These are phyloP conservation scores for Scaptomyza tumidula DNA, from an alignment of 2,888 invertebrate genomes.

Conservation along the genomic window DNA sequence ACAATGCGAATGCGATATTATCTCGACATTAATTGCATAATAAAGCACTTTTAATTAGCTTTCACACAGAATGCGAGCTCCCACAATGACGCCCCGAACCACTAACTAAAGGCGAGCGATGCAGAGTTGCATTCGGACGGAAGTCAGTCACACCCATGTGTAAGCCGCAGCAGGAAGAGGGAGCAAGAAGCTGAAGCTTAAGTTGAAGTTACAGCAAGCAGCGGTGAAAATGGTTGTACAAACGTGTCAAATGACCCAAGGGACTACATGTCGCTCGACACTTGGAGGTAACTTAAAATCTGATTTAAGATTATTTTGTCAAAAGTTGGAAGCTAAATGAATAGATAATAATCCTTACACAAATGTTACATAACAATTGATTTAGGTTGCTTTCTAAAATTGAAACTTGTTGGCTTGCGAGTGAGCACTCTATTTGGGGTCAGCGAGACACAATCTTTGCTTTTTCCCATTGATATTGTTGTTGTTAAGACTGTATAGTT, in stretches of 20 bases:
- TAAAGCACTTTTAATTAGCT: constrained; percentile 79
- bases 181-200: background rate
- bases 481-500: constrained; percentile 39
- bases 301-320: too few species aligned
- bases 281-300: background rate
- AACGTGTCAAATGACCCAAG: constrained; percentile 18
- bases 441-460: constrained; percentile 11
- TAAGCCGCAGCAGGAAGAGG: background rate
- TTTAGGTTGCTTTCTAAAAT: too few species aligned
- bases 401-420: background rate
- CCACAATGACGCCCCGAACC: constrained; percentile 19
- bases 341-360: too few species aligned
- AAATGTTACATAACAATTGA: too few species aligned
- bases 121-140: background rate
- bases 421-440: background rate
- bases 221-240: constrained; percentile 30
- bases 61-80: constrained; percentile 39
- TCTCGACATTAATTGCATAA: constrained; percentile 77
- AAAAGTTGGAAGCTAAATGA: too few species aligned
- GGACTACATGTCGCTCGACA: background rate
- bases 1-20: constrained; percentile 69
- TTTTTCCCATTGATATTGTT: constrained; percentile 21
- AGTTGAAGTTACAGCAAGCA: constrained; percentile 13
- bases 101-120: background rate
- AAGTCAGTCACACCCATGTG: constrained; percentile 24